These are phyloP conservation scores for Crypturellus tataupa DNA, from an alignment of 2,797 vertebrate species.

Conservation along the genomic window DNA sequence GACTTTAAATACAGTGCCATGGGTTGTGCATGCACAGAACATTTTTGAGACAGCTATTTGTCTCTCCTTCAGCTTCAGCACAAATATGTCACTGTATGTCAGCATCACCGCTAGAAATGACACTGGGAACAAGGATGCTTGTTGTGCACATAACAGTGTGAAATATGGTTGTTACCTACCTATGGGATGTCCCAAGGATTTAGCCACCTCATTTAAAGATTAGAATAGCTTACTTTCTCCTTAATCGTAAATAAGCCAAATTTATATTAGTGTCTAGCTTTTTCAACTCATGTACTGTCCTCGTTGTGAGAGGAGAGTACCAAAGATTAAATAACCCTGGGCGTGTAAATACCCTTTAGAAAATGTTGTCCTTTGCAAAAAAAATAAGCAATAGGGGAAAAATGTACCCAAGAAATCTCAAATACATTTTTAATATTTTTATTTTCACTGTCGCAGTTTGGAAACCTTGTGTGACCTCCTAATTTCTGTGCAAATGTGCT, in stretches of 20 bases:
- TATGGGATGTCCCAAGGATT: neutral
- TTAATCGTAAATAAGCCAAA: neutral
- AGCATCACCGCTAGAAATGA: neutral
- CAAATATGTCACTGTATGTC: neutral
- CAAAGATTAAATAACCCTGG: neutral
- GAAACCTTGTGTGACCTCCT: neutral
- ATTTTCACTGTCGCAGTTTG: neutral
- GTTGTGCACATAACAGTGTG: neutral
- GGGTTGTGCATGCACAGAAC: neutral
- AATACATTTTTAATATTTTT: neutral
- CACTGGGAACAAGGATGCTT: neutral
- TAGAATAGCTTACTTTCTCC: neutral
- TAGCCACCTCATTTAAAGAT: neutral
- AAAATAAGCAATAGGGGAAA: neutral
- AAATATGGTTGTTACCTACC: neutral
- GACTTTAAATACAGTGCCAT: neutral
- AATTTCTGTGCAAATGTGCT: neutral
- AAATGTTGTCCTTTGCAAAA: neutral
- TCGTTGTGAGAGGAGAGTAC: neutral
- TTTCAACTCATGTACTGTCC: neutral
- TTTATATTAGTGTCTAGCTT: neutral
- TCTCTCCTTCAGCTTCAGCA: slow-evolving; percentile 31
- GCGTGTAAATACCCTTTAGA: neutral
- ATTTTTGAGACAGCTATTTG: neutral
- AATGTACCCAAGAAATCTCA: neutral